phyloP scores from a whole-genome alignment of 2,888 invertebrate genomes.

The Acrocyrtus sp. region DNA sequence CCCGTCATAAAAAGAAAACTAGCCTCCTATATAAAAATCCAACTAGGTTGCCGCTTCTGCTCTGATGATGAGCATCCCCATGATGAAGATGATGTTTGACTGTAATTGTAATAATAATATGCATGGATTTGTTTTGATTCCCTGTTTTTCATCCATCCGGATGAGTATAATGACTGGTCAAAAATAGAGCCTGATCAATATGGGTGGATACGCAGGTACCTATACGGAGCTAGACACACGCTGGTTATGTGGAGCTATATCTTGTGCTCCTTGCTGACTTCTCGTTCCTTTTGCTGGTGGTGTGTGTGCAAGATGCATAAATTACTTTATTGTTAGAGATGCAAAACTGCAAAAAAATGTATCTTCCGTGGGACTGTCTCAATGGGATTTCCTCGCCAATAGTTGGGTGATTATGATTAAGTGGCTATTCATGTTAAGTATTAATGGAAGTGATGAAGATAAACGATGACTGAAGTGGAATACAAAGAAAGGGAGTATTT shows the following conservation, averaged over 20 bases:
- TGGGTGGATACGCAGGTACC: conserved; percentile 7
- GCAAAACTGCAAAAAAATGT: too few relatives aligned
- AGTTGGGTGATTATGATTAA: conserved; percentile 26
- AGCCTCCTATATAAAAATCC: too few relatives aligned
- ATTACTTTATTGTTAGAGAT: too few relatives aligned
- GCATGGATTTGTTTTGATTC: conserved; percentile 20
- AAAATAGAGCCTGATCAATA: conserved; percentile 15
- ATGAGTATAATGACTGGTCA: conserved; percentile 15
- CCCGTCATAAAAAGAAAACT: too few relatives aligned
- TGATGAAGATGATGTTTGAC: conserved; percentile 1
- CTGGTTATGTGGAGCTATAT: too few relatives aligned
- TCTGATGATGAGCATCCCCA: too few relatives aligned
- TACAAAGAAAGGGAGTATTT: background rate
- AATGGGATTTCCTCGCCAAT: background rate
- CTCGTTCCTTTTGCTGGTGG: too few relatives aligned
- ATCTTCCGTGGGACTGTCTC: background rate
- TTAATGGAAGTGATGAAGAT: conserved; percentile 30
- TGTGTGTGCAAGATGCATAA: too few relatives aligned
- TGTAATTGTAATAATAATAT: conserved; percentile 24
- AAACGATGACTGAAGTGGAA: conserved; percentile 2
- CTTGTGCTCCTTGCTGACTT: too few relatives aligned
- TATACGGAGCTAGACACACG: too few relatives aligned
- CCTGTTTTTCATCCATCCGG: conserved; percentile 14
- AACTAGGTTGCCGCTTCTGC: too few relatives aligned
- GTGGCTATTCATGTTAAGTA: conserved; percentile 35